Percentiles rank a stretch among this genome's conserved stretches.
These are phyloP conservation scores for Panulirus ornatus DNA, from an alignment of 1,140 invertebrate species.

Conservation along the genomic window DNA sequence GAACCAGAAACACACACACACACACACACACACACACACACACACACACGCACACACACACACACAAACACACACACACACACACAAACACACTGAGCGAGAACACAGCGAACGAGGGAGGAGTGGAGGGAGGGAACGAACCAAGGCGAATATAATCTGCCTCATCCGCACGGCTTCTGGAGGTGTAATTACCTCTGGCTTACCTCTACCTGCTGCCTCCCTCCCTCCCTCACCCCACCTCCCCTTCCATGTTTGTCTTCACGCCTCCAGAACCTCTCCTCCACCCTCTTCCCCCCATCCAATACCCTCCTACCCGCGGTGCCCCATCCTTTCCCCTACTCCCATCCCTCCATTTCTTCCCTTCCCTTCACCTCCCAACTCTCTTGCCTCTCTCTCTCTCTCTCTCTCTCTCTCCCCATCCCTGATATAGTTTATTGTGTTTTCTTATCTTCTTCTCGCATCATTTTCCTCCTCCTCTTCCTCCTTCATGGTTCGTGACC, in stretches of 20 bases:
- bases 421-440: no score
- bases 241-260: constrained; percentile 14
- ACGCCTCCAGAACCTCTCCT: neutral
- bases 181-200: constrained; percentile 50
- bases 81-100: constrained; percentile 4
- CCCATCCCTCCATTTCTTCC: neutral
- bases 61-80: constrained; percentile 15
- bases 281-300: neutral
- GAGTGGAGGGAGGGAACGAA: neutral
- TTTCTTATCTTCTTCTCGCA: neutral
- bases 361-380: neutral
- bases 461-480: neutral
- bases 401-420: neutral
- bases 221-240: constrained; percentile 3
- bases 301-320: neutral
- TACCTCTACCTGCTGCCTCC: constrained; percentile 35
- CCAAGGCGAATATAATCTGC: constrained; percentile 26
- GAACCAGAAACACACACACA: neutral
- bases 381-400: neutral
- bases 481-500: neutral
- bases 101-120: constrained; percentile 15
- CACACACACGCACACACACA: constrained; percentile 18
- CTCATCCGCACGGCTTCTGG: constrained; percentile 39
- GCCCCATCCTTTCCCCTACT: neutral
- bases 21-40: constrained; percentile 30